These are phyloP conservation scores for Enteromius anoplus DNA, from an alignment of 2,797 vertebrate genomes.

Conservation along the genomic window DNA sequence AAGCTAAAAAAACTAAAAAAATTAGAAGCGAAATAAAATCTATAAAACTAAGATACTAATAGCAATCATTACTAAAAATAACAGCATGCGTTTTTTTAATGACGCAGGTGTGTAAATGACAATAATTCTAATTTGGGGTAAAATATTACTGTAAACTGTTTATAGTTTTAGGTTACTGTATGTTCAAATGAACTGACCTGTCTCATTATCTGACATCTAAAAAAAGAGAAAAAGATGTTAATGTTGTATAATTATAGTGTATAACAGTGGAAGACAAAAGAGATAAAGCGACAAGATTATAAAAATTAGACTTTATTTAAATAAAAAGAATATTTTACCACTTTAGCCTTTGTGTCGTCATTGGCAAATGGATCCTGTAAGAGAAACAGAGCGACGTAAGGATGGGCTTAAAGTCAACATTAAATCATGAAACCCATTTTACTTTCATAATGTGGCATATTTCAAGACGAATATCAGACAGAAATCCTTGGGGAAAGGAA, in stretches of 20 bases:
- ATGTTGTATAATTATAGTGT: neutral
- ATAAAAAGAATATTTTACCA: slow-evolving; percentile 55
- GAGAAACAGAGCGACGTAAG: slow-evolving; percentile 19
- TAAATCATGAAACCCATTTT: neutral
- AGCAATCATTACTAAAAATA: neutral
- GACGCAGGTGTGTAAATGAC: neutral
- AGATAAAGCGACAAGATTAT: neutral
- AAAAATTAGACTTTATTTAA: neutral
- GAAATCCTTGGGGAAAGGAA: neutral
- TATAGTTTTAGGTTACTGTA: neutral
- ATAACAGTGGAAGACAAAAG: neutral
- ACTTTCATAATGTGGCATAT: neutral
- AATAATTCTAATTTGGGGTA: neutral
- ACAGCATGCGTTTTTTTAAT: neutral
- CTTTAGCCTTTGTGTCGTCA: slow-evolving; percentile 49
- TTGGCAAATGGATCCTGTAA: slow-evolving; percentile 65
- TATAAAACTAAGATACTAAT: neutral
- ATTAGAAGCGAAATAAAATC: neutral
- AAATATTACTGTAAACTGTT: neutral
- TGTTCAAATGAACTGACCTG: slow-evolving; percentile 28
- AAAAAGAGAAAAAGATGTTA: slow-evolving; percentile 22
- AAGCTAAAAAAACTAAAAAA: neutral
- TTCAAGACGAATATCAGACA: neutral
- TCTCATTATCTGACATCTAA: slow-evolving; percentile 74
- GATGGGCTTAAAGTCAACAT: neutral